A percentile compares a stretch with the other conserved stretches of the same genome.
phyloP scores from a whole-genome alignment of 2,113 vertebrate species.

The Hepsetus odoe region DNA sequence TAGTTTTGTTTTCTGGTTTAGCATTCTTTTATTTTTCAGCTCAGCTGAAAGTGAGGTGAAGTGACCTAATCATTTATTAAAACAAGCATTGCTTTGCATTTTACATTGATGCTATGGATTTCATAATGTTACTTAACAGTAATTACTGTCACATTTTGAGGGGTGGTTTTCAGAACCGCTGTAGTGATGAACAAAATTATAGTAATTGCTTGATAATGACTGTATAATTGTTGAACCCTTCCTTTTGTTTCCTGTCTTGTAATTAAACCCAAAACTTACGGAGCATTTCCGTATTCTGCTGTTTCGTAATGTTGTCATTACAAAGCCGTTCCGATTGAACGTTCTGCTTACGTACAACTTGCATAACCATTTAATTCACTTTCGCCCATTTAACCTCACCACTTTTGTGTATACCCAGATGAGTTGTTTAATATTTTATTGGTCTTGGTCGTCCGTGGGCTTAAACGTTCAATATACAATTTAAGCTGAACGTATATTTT shows the following conservation, averaged over 20 bases:
- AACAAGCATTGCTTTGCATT: too few relatives aligned
- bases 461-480: too few relatives aligned
- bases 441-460: too few relatives aligned
- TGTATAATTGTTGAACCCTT: conserved; percentile 18
- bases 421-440: too few relatives aligned
- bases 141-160: neutral
- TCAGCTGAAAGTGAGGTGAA: neutral
- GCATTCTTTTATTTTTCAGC: neutral
- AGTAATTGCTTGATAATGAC: conserved; percentile 17
- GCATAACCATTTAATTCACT: neutral
- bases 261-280: conserved; percentile 31
- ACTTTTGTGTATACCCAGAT: neutral
- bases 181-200: conserved; percentile 28
- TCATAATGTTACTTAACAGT: neutral
- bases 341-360: conserved; percentile 5
- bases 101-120: neutral
- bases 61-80: neutral
- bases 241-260: conserved; percentile 44
- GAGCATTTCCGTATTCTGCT: conserved; percentile 19
- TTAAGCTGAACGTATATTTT: too few relatives aligned
- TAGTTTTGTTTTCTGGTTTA: neutral
- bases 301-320: conserved; percentile 46
- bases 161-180: neutral
- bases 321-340: conserved; percentile 45
- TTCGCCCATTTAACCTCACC: conserved; percentile 1